Base-by-base conservation (phyloP, 2,888 invertebrate species). In the Lasioglossum villosulum region DNA sequence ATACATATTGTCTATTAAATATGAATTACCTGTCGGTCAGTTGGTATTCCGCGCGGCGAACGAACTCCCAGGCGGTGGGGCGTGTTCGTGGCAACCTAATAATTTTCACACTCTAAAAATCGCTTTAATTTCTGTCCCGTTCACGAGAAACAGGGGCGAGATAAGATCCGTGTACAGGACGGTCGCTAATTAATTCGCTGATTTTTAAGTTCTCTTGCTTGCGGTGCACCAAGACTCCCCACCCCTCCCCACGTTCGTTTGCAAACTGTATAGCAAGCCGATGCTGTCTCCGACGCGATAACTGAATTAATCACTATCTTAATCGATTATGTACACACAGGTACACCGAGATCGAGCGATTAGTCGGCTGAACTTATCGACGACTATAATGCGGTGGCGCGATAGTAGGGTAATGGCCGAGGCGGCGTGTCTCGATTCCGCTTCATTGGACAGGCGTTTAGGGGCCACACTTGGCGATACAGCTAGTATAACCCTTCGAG, bases 371-470 rank as follows among this genome's bases (percentile, higher is more conserved):
- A 71, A 72, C 66, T 70, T 77, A 83, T 89, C 84, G 88, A 80
- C 77, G 73, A 77, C 74, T 56, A 48, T 76, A 74, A 80, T 78
- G 59, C 80, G 80, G 81, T 76, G 86, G 82, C 86, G 84, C 79
- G 89, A 86, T 79, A 75, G 78, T 89, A 74, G 34, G 81, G 84
- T 84, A 81, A 89, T 82, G 73, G 86, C 72, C 71, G 56, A 79
- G 39, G 68, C 82, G n/a, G 37, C 83, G 83, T 83, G 89, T 90
- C 77, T 88, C 86, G 90, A 90, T 90, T 88, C 80, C 88, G 89
- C 85, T 87, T 73, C 63, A 82, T 82, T 81, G 82, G 85, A 81
- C 85, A 85, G 81, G 34, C 82, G 85, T 90, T 88, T 89, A 83
- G 79, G 72, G 56, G n/a, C 56, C 23, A 56, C 10, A 56, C 23